Conservation (phyloP, 2,888 invertebrate species). For the Tenthredo scrophulariae region DNA sequence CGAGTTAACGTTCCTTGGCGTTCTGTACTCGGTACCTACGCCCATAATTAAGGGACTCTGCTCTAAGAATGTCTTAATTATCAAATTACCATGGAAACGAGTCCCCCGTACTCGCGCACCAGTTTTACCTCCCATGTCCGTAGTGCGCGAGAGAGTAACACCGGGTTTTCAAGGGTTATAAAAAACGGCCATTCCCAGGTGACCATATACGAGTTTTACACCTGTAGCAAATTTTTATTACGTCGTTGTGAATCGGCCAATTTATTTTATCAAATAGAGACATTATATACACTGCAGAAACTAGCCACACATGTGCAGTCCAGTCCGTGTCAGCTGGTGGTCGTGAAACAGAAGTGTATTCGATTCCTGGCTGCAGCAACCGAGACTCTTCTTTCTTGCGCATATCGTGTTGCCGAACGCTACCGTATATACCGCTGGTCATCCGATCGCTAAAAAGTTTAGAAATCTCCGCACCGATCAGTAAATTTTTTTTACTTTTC, state of each 20-base stretch:
- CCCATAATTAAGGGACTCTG: constrained; percentile 23
- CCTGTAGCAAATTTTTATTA: constrained; percentile 11
- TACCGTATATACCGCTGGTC: constrained; percentile 73
- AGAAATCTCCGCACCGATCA: constrained; percentile 35
- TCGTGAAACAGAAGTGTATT: constrained; percentile 39
- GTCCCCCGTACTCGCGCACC: not conserved
- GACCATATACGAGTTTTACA: constrained; percentile 1
- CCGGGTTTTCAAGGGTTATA: not conserved
- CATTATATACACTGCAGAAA: not conserved
- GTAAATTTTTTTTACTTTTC: not conserved
- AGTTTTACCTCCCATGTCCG: constrained; percentile 3
- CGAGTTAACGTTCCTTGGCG: not conserved
- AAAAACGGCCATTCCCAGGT: not conserved
- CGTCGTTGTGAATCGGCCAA: not conserved
- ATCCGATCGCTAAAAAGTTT: constrained; percentile 67
- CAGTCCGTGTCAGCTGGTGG: constrained; percentile 36
- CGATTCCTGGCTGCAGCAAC: not conserved
- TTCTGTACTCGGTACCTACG: constrained; percentile 8
- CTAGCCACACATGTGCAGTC: not conserved
- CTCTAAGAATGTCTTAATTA: constrained; percentile 65
- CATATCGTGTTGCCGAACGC: constrained; percentile 70
- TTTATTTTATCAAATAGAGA: constrained; percentile 32
- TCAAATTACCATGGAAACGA: constrained; percentile 61
- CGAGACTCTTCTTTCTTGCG: constrained; percentile 16
- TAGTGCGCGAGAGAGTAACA: not conserved